Conservation (phyloP, 2,113 vertebrate species). For the Ginglymostoma cirratum region DNA sequence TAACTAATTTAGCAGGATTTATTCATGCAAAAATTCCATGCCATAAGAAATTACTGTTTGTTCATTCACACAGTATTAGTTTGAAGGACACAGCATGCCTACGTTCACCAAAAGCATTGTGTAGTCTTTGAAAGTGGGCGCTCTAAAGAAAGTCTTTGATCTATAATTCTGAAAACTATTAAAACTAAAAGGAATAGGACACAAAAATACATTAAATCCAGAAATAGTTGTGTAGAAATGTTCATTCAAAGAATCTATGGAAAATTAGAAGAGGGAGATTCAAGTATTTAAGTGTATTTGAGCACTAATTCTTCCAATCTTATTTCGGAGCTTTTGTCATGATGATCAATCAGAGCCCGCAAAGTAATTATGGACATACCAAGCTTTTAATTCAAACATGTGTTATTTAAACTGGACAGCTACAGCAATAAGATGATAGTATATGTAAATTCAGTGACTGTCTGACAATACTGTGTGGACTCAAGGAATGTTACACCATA, state of each 20-base stretch:
- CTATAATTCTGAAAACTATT: not conserved
- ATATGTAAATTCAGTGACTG: no score
- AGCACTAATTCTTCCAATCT: not conserved
- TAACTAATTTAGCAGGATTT: not conserved
- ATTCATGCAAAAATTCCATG: not conserved
- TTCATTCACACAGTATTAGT: not conserved
- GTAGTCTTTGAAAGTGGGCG: not conserved
- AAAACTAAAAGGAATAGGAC: not conserved
- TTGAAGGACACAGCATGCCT: not conserved
- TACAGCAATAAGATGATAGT: no score
- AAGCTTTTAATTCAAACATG: no score
- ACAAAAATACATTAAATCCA: not conserved
- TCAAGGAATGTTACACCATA: no score
- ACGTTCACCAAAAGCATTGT: not conserved
- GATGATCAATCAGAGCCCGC: no score
- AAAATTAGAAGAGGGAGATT: not conserved
- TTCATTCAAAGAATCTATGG: not conserved
- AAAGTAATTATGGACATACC: no score
- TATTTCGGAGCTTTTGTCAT: no score
- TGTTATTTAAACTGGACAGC: no score
- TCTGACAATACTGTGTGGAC: no score
- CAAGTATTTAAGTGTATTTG: not conserved
- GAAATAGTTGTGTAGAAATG: not conserved
- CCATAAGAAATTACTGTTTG: not conserved
- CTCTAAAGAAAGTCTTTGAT: not conserved